Percentiles rank a stretch among this genome's conserved stretches.
Evolutionary conservation across 1,140 invertebrate genomes (phyloP).

Genomic region (Hyles euphorbiae): DNA sequence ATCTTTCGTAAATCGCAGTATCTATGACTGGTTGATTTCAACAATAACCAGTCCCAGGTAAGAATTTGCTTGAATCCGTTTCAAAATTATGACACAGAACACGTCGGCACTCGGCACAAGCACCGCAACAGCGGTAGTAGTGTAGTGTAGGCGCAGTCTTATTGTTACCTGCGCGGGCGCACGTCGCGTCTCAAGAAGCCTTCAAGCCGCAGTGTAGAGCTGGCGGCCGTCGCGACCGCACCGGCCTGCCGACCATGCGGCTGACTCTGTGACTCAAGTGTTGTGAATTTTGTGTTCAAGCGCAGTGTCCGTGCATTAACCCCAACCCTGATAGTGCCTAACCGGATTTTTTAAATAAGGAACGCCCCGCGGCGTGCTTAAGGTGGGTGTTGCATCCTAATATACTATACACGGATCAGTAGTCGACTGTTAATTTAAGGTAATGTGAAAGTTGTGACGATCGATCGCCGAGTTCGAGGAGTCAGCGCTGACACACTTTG

Average conservation of each 20-base stretch:
- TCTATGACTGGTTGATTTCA: background rate
- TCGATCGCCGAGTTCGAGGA: constrained; percentile 61
- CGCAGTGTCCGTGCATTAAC: constrained; percentile 68
- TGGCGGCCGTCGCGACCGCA: constrained; percentile 64
- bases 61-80: constrained; percentile 5
- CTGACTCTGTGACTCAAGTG: constrained; percentile 64
- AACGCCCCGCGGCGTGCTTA: constrained; percentile 56
- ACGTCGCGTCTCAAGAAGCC: constrained; percentile 53
- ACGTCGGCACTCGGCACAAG: constrained; percentile 22
- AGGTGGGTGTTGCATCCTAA: constrained; percentile 44
- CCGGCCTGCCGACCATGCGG: constrained; percentile 61
- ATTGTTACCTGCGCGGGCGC: constrained; percentile 64
- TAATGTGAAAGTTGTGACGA: constrained; percentile 71
- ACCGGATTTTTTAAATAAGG: constrained; percentile 60
- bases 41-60: constrained; percentile 5
- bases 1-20: no score
- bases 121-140: constrained; percentile 13
- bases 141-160: constrained; percentile 45
- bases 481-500: constrained; percentile 69
- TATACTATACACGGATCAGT: constrained; percentile 30
- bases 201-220: constrained; percentile 60
- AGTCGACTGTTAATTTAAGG: constrained; percentile 62
- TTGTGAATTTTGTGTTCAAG: constrained; percentile 62
- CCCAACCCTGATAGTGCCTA: constrained; percentile 70
- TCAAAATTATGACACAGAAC: constrained; percentile 19